phyloP scores from a whole-genome alignment of 2,888 invertebrate genomes.

The Branchipolynoe longqiensis region DNA sequence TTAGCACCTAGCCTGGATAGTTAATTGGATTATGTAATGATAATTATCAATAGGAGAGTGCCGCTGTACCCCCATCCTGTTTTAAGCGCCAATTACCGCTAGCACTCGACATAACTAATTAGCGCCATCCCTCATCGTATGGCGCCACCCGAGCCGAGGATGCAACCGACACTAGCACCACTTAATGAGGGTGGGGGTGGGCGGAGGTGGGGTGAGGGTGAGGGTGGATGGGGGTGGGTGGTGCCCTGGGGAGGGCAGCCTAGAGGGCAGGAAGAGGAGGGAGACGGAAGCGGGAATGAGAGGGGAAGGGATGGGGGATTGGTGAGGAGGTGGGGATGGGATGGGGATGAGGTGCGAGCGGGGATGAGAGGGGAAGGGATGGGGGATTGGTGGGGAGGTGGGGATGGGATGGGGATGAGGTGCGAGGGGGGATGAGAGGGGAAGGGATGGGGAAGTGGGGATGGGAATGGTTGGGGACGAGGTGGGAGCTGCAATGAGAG shows the following conservation, averaged over 20 bases:
- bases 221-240: too few species aligned
- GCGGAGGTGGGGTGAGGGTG: too few species aligned
- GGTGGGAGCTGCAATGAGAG: neutral
- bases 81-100: constrained; percentile 43
- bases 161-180: too few species aligned
- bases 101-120: constrained; percentile 45
- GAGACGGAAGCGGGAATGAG: too few species aligned
- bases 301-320: too few species aligned
- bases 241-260: too few species aligned
- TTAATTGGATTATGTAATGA: constrained; percentile 40
- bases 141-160: constrained; percentile 14
- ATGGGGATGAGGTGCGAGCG: too few species aligned
- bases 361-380: too few species aligned
- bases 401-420: neutral
- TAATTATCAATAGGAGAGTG: constrained; percentile 11
- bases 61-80: constrained; percentile 2
- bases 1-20: neutral
- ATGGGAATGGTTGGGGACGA: neutral
- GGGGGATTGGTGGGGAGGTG: neutral
- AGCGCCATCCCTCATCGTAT: constrained; percentile 26
- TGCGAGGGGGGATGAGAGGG: neutral
- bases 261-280: too few species aligned
- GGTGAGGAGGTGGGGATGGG: too few species aligned
- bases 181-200: too few species aligned
- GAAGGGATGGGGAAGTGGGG: neutral